Base-by-base conservation (phyloP, 2,888 invertebrate genomes). In the Sialis lutaria region DNA sequence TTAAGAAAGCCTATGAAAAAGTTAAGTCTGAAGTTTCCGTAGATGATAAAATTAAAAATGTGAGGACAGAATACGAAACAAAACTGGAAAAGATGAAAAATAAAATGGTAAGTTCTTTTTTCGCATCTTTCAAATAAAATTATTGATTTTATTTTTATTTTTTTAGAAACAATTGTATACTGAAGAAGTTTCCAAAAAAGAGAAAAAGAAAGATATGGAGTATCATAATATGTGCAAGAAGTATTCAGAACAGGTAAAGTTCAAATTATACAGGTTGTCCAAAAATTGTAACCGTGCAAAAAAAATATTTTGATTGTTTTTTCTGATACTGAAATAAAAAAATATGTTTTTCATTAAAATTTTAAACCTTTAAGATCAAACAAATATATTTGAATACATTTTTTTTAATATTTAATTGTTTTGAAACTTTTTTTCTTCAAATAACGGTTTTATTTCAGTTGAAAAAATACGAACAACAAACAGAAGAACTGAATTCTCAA, bases 61-160 rank as follows among this genome's bases (percentile, higher is more conserved):
- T 80, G 5, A 68, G 75, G 47, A 68, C 67, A 13, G 82, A 82
- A 57, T 78, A 84, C 58, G 84, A 82, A 56, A 72, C 73, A 53
- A 86, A 85, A 65, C 65, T 87, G 57, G 81, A 80, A 57, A 74
- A 79, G 62, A 80, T 86, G 75, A 87, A 86, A 61, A 71, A 75
- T 45, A 82, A 82, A 74, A 84, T 86, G 83, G 84, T 85, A 69
- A 75, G 77, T 73, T 67, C 67, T 52, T 55, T 64, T 56, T 34
- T 47, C 9, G n/a, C 12, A 10, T 9, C 10, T 48, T 10, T 39
- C 7, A 33, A 33, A 49, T 37, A 47, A 12, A 33, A 12, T 48
- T 10, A 7, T 33, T 33, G 9, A 9, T 44, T 13, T 33, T 47
- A 33, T 41, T 44, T 40, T 33, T 43, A 37, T 48, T 48, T 49